phyloP scores from a whole-genome alignment of 2,888 invertebrate species.

The Drosophila paramelanica region DNA sequence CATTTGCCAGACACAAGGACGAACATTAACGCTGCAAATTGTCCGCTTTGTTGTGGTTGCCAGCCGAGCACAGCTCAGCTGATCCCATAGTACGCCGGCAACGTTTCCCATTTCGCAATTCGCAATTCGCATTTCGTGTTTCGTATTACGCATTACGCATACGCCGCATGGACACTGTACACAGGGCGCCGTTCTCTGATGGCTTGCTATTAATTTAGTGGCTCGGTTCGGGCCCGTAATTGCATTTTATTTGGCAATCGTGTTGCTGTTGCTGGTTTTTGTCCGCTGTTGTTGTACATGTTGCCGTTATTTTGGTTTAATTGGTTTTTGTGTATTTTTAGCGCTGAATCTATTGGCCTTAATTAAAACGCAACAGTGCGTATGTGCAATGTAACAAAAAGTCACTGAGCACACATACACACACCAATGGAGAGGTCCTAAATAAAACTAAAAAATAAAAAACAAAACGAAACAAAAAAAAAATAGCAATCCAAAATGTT shows the following conservation, averaged over 20 bases:
- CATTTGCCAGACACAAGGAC: slow-evolving; percentile 57
- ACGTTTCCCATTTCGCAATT: slow-evolving; percentile 17
- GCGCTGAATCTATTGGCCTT: slow-evolving; percentile 70
- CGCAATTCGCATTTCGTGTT: background rate
- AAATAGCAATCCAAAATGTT: slow-evolving; percentile 56
- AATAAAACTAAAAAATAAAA: slow-evolving; percentile 46
- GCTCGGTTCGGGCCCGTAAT: slow-evolving; percentile 58
- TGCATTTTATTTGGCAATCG: slow-evolving; percentile 71
- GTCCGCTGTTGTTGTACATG: slow-evolving; percentile 9
- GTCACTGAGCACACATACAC: slow-evolving; percentile 54
- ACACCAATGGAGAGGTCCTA: slow-evolving; percentile 19
- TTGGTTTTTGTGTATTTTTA: slow-evolving; percentile 70
- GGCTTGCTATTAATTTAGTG: slow-evolving; percentile 74
- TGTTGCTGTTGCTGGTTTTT: slow-evolving; percentile 1
- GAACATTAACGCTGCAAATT: slow-evolving; percentile 77
- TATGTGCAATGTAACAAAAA: slow-evolving; percentile 71
- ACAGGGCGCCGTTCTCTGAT: slow-evolving; percentile 17
- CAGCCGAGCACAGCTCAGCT: slow-evolving; percentile 34
- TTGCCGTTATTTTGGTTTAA: slow-evolving; percentile 69
- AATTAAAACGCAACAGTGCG: slow-evolving; percentile 78
- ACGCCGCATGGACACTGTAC: slow-evolving; percentile 43
- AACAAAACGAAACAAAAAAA: no score
- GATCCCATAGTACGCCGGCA: slow-evolving; percentile 12
- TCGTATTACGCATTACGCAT: slow-evolving; percentile 65
- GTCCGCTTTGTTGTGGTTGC: slow-evolving; percentile 75